These are phyloP conservation scores for Dimorphilus gyrociliatus DNA, from an alignment of 2,888 invertebrate species.

Conservation along the genomic window DNA sequence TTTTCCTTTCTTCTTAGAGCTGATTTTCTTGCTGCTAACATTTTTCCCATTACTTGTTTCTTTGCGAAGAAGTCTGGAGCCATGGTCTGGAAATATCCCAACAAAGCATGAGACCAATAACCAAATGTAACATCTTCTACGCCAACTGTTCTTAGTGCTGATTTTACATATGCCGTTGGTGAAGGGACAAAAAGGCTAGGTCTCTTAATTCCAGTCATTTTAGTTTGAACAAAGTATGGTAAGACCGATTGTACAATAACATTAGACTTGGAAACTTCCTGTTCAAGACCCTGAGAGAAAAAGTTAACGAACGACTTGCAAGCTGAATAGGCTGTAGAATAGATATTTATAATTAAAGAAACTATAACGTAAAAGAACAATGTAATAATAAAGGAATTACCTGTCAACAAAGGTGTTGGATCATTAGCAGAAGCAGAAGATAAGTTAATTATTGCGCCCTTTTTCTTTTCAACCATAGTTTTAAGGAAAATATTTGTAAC, in stretches of 20 bases:
- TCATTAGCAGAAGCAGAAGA: slow-evolving; percentile 64
- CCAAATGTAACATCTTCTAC: slow-evolving; percentile 26
- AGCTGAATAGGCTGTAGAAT: too few relatives aligned
- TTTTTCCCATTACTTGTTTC: too few relatives aligned
- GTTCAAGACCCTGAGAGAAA: too few relatives aligned
- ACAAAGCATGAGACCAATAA: slow-evolving; percentile 30
- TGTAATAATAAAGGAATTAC: background rate
- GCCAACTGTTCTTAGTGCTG: slow-evolving; percentile 30
- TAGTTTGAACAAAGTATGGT: slow-evolving; percentile 77
- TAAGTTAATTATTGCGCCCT: slow-evolving; percentile 74
- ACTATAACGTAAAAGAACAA: background rate
- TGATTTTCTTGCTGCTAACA: too few relatives aligned
- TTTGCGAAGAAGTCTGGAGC: too few relatives aligned
- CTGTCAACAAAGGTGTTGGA: slow-evolving; percentile 62
- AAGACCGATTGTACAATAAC: slow-evolving; percentile 62
- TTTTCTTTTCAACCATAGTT: slow-evolving; percentile 41
- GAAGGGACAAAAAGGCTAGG: slow-evolving; percentile 26
- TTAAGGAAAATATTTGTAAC: slow-evolving; percentile 74
- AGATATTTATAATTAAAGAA: background rate
- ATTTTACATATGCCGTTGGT: slow-evolving; percentile 24
- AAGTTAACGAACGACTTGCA: too few relatives aligned
- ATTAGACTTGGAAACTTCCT: slow-evolving; percentile 39
- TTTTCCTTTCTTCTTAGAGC: too few relatives aligned
- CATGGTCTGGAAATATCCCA: too few relatives aligned
- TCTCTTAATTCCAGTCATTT: slow-evolving; percentile 38